Evolutionary conservation across 2,113 vertebrate species (phyloP), one percentile per base, ranked within the genome.

Genomic region (Actenoides hombroni): DNA sequence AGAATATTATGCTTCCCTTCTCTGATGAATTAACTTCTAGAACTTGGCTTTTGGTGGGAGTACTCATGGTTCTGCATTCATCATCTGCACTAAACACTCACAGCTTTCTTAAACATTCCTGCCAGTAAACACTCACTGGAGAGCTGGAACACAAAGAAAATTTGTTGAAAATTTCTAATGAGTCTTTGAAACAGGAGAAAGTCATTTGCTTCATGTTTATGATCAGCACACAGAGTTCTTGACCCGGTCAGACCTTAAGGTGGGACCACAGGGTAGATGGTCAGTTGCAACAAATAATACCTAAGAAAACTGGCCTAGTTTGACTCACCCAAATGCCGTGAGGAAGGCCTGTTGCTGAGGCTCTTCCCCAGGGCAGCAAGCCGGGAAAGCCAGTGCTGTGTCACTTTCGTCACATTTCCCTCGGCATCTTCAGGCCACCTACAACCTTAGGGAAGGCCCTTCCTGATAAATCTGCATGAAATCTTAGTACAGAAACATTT

Each of bases 201-300:
- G 94, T 83, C 3, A 77, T 91, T 95, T 90, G 21, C 37, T 90
- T 85, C 67, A 44, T 95, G 89, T 94, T 94, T 95, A 91, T 40
- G 70, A 89, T 71, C 83, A 92, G 81, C 68, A 80, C 92, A 44
- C 59, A 39, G 35, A 88, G 90, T 73, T 94, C 93, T 92, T 96
- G 95, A 94, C 93, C 94, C 86, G 53, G 81, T 91, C 89, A 95
- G 95, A 96, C 89, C 91, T 95, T 95, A 75, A 95, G 74, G 83
- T 91, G 91, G 73, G 95, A 94, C 86, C 83, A 91, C 81, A 95
- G 83, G 88, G 42, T 70, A 65, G 85, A 95, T 76, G 69, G 65
- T 96, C 86, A 95, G 88, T 94, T 91, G 73, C 86, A 94, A 89
- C 59, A 96, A 94, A 92, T 73, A 90, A 67, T 40, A 76, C 44